Conservation (phyloP, 2,797 vertebrate species). For the Parauchenoglanis punctatus region DNA sequence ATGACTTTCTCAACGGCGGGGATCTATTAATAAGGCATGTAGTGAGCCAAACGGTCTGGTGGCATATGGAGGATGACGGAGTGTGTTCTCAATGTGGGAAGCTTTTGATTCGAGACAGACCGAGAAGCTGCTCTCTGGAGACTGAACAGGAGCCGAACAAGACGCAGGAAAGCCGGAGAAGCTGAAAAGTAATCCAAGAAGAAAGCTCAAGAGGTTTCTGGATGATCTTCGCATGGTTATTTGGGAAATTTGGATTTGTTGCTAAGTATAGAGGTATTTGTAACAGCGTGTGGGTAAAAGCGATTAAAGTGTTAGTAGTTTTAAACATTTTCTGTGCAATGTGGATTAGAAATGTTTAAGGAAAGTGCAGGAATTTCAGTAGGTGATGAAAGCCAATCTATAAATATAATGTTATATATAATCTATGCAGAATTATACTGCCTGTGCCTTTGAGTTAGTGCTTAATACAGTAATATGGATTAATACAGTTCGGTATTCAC, state of each 20-base stretch:
- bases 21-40: constrained; percentile 55
- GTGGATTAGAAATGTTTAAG: neutral
- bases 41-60: constrained; percentile 40
- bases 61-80: constrained; percentile 50
- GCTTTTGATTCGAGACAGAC: constrained; percentile 34
- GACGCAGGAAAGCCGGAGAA: constrained; percentile 20
- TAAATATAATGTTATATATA: neutral
- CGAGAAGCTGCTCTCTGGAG: constrained; percentile 12
- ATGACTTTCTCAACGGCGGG: constrained; percentile 34
- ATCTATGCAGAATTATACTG: neutral
- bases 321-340: neutral
- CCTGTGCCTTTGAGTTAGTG: constrained; percentile 5
- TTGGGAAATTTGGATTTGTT: neutral
- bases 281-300: neutral
- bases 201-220: neutral
- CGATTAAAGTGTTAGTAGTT: neutral
- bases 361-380: neutral
- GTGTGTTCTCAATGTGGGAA: constrained; percentile 41
- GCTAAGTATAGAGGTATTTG: neutral
- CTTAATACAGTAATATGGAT: neutral
- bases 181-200: constrained; percentile 8
- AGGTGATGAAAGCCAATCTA: neutral
- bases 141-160: constrained; percentile 7
- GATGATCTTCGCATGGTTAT: neutral
- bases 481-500: neutral